These are phyloP conservation scores for Elephantulus edwardii DNA, from an alignment of 2,113 vertebrate genomes.

Conservation along the genomic window DNA sequence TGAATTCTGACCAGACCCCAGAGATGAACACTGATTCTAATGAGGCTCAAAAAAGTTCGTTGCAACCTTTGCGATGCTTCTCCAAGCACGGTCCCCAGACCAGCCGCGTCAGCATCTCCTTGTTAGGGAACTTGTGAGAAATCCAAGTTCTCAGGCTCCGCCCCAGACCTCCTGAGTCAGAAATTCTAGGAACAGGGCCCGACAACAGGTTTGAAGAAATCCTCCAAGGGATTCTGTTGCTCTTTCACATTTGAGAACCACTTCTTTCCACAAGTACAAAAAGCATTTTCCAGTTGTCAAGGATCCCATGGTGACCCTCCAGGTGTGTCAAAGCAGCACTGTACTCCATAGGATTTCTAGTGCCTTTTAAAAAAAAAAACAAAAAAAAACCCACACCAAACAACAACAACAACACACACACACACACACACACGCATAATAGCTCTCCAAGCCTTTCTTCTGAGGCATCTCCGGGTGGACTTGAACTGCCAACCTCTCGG, in stretches of 20 bases:
- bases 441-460: background rate
- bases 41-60: background rate
- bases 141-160: background rate
- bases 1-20: fast-evolving
- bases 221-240: background rate
- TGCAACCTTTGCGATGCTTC: background rate
- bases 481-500: background rate
- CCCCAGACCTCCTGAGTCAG: too few species aligned
- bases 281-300: background rate
- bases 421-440: too few species aligned
- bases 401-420: too few species aligned
- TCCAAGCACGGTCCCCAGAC: background rate
- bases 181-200: too few species aligned
- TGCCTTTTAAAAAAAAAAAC: too few species aligned
- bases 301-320: background rate
- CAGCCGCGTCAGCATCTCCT: background rate
- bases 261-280: background rate
- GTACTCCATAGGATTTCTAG: background rate
- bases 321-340: background rate
- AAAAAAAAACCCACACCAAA: too few species aligned
- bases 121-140: background rate
- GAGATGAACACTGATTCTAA: background rate
- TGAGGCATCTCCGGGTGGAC: background rate
- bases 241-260: background rate
- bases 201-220: too few species aligned